Conservation (phyloP, 2,888 invertebrate genomes). For the Heteromurus nitidus region DNA sequence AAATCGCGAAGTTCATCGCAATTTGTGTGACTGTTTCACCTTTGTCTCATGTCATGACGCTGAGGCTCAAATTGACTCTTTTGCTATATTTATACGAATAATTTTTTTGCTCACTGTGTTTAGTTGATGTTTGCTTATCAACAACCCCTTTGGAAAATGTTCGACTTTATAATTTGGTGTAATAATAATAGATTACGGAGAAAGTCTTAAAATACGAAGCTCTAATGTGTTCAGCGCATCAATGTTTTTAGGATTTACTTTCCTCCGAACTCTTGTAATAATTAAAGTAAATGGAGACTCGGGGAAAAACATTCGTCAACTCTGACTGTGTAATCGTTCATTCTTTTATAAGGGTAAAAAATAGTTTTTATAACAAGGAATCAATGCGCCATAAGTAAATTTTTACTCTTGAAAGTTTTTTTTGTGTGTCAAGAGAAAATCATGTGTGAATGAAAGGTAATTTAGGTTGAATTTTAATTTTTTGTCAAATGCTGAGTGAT, state of each 20-base stretch:
- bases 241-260: not conserved
- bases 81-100: too few species aligned
- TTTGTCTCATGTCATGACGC: too few species aligned
- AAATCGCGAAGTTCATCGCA: too few species aligned
- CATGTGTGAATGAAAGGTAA: not conserved
- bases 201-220: too few species aligned
- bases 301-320: not conserved
- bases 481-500: conserved; percentile 15
- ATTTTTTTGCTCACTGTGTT: too few species aligned
- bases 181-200: too few species aligned
- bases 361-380: not conserved
- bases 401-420: not conserved
- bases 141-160: too few species aligned
- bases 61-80: too few species aligned
- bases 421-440: not conserved
- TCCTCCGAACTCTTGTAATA: not conserved
- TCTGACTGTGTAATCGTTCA: not conserved
- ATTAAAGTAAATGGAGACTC: not conserved
- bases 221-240: not conserved
- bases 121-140: too few species aligned
- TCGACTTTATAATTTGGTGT: too few species aligned
- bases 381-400: not conserved
- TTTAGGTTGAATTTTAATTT: not conserved
- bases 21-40: too few species aligned
- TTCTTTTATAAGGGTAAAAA: not conserved